Evolutionary conservation across 2,888 invertebrate genomes (phyloP), one percentile per base, ranked within the genome.

Genomic region (Cyaniris semiargus): DNA sequence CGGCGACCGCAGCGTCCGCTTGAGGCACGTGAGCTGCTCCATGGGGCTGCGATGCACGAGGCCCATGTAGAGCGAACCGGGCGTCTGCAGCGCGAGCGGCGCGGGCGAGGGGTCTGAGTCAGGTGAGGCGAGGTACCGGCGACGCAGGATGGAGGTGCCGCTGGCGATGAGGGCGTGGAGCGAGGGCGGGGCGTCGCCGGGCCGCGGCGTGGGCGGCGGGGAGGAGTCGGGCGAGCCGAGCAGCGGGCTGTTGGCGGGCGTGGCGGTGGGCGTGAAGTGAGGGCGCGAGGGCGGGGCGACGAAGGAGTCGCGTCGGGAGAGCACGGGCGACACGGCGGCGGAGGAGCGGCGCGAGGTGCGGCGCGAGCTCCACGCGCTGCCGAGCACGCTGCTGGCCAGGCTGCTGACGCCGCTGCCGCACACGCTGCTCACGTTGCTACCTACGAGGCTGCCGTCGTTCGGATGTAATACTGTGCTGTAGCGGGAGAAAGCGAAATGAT

Each of bases 191-290:
- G 91, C 89, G 82, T 89, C 91, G 77, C 91, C 97, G 95, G 85
- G 98, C 86, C 95, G 97, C 95, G 95, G 94, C 0, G 96, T 90
- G 23, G 90, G 82, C 3, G 92, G 92, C 21, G 94, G 96, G 23
- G 96, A 89, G 15, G 85, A 79, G 89, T 84, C 95, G 1, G 94
- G 96, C 48, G 96, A 93, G 66, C 95, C 95, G 58, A 94, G 89
- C 83, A 96, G 96, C 1, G 98, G 98, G 85, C 97, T 97, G 88
- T 98, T 98, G 85, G 97, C 97, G 1, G 98, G 98, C 7, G 98
- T 98, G 8, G 97, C 97, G 0, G 98, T 98, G 4, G 97, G 97
- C 8, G 97, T 95, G 88, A 95, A 97, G 85, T 94, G 96, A 44
- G 95, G 95, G 70, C 94, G 95, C 8, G 96, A 96, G 5, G 96